Percentiles rank a stretch among this genome's conserved stretches.
Evolutionary conservation across 2,888 invertebrate genomes (phyloP).

Genomic region (Eurytoma adleriae): DNA sequence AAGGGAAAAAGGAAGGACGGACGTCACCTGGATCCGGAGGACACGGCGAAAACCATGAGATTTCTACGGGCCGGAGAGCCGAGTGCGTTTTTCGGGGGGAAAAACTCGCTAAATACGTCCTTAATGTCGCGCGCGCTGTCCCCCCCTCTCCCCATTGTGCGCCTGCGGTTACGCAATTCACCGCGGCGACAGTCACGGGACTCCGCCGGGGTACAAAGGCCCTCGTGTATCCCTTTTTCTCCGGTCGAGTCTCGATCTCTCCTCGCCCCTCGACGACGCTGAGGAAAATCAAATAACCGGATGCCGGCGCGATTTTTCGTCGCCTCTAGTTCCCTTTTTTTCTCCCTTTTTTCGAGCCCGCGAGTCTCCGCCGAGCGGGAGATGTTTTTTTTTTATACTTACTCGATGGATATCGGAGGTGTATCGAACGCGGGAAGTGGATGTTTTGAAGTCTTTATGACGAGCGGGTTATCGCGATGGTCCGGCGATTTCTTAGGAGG

Average conservation of each 20-base stretch:
- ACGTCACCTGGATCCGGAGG: conserved; percentile 44
- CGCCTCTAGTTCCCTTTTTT: conserved; percentile 32
- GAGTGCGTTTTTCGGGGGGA: conserved; percentile 48
- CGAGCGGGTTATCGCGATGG: conserved; percentile 52
- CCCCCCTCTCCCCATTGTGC: conserved; percentile 26
- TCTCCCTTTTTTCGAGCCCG: neutral
- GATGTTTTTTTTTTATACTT: conserved; percentile 17
- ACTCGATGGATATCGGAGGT: conserved; percentile 50
- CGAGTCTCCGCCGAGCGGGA: neutral
- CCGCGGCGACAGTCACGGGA: conserved; percentile 21
- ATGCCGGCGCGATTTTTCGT: conserved; percentile 53
- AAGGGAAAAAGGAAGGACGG: neutral
- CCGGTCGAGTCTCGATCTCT: neutral
- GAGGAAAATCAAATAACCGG: conserved; percentile 51
- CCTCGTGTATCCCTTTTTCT: conserved; percentile 51
- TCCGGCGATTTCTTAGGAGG: conserved; percentile 29
- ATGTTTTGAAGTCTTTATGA: conserved; percentile 55
- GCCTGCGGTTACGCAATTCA: conserved; percentile 64
- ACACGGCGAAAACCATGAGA: conserved; percentile 22
- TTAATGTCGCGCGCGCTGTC: conserved; percentile 62
- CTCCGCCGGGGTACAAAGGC: neutral
- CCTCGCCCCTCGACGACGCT: neutral
- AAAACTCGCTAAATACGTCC: conserved; percentile 68
- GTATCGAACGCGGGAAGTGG: conserved; percentile 51
- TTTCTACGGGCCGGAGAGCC: conserved; percentile 16